Evolutionary conservation across 2,113 vertebrate genomes (phyloP).

Genomic region (Eudyptes chrysolophus): DNA sequence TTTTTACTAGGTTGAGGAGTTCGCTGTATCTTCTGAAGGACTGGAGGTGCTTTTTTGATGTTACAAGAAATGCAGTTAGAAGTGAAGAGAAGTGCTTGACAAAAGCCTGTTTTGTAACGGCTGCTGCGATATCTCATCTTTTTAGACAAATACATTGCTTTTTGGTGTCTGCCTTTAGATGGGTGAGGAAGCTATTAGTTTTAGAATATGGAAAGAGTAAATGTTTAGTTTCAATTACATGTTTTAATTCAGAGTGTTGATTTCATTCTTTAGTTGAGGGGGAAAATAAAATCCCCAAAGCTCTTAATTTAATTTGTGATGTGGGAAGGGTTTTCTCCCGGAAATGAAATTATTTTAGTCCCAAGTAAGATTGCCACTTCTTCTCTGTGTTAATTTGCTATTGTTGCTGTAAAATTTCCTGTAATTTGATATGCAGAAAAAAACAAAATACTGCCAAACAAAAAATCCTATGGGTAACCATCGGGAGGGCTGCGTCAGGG

Average conservation of each 20-base stretch:
- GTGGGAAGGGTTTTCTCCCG: background rate
- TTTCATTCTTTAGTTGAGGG: fast-evolving
- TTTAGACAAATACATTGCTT: too few species aligned
- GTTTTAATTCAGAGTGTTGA: background rate
- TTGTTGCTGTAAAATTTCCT: background rate
- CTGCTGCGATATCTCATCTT: too few species aligned
- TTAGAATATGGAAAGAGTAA: background rate
- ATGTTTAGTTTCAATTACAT: background rate
- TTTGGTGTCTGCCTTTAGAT: background rate
- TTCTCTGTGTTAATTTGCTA: background rate
- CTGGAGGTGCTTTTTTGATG: fast-evolving
- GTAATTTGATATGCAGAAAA: fast-evolving
- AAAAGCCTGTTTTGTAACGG: background rate
- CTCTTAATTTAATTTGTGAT: fast-evolving
- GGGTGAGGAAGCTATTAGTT: background rate
- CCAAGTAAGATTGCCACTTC: background rate
- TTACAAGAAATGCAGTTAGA: too few species aligned
- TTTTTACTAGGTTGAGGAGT: too few species aligned
- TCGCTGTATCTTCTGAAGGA: background rate
- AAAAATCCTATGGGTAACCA: fast-evolving
- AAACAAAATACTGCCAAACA: fast-evolving
- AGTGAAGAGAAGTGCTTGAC: background rate
- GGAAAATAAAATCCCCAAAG: background rate
- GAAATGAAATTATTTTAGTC: background rate
- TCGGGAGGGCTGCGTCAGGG: background rate